Base-by-base conservation (phyloP, 1,140 invertebrate genomes). In the Calliopsis andreniformis region DNA sequence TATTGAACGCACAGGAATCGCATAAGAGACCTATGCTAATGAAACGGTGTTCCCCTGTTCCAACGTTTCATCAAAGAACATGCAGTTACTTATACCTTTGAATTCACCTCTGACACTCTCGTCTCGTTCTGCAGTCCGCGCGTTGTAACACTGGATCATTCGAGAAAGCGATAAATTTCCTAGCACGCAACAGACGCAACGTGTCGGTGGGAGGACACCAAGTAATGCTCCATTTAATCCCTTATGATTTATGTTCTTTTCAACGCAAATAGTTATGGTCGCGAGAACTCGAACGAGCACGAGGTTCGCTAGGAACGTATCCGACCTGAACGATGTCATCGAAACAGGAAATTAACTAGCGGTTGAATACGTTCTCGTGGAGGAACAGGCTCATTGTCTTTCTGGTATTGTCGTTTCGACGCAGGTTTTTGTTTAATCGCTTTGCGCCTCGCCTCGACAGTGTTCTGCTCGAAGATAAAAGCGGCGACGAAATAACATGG, bases 271-370 rank as follows among this genome's bases (percentile, higher is more conserved):
- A 12, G 14, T n/a, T n/a, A n/a, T n/a, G n/a, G n/a, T n/a, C n/a
- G n/a, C n/a, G n/a, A n/a, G n/a, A n/a, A n/a, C n/a, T n/a, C n/a
- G n/a, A n/a, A n/a, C n/a, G n/a, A n/a, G n/a, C n/a, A 28, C 8
- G 16, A 51, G 12, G 47, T 39, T 53, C 35, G 18, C 18, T 5
- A 12, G 35, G 47, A 6, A 35, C 14, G 49, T 49, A 53, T 53
- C 16, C 30, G n/a, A 68, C 42, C 53, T 25, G 23, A 53, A 56
- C 12, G 51, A 7, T 30, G 23, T 30, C 64, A 12, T 5, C 23
- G 64, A 35, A n/a, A 67, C 32, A 53, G 64, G 64, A 67, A 67
- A 68, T 56, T 68, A 56, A 56, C 14, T 30, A 51, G 8, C 23
- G 18, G 3, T 43, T 18, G 51, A 28, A 56, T 35, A 25, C 35